These are phyloP conservation scores for Ophion ellenae DNA, from an alignment of 2,888 invertebrate species.

Conservation along the genomic window DNA sequence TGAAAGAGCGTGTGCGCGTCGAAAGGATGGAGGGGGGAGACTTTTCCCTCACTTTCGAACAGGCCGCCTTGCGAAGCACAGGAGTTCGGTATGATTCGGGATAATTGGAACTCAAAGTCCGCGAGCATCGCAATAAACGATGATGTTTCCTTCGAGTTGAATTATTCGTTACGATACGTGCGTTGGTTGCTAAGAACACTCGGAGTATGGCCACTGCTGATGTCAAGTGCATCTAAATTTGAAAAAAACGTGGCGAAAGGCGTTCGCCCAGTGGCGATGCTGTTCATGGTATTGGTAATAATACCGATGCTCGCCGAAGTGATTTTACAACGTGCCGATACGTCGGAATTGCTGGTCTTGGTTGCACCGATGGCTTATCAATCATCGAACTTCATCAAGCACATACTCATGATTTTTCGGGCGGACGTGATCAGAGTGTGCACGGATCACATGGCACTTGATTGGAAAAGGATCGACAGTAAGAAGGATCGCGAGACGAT, in stretches of 20 bases:
- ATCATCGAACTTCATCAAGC: slow-evolving; percentile 35
- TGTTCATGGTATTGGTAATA: slow-evolving; percentile 22
- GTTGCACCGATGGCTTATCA: slow-evolving; percentile 55
- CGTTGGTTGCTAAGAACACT: slow-evolving; percentile 49
- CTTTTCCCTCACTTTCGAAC: no score
- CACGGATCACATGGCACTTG: slow-evolving; percentile 57
- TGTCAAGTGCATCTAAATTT: slow-evolving; percentile 30
- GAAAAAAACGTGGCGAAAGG: slow-evolving; percentile 29
- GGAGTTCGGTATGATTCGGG: not conserved
- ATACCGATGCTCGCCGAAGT: slow-evolving; percentile 35
- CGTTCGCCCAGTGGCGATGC: slow-evolving; percentile 7
- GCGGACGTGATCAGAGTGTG: slow-evolving; percentile 38
- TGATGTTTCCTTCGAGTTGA: slow-evolving; percentile 36
- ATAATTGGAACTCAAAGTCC: not conserved
- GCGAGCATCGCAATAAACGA: not conserved
- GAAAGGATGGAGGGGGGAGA: no score
- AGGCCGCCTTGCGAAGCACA: no score
- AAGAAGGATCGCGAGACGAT: slow-evolving; percentile 63
- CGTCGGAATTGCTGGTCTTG: slow-evolving; percentile 17
- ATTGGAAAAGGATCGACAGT: slow-evolving; percentile 65
- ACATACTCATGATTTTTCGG: slow-evolving; percentile 38
- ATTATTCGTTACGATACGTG: slow-evolving; percentile 28
- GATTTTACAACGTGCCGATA: slow-evolving; percentile 20
- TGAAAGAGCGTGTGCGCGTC: no score
- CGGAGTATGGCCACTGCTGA: slow-evolving; percentile 57